phyloP scores from a whole-genome alignment of 1,140 invertebrate genomes.

The Phymastichus coffea region DNA sequence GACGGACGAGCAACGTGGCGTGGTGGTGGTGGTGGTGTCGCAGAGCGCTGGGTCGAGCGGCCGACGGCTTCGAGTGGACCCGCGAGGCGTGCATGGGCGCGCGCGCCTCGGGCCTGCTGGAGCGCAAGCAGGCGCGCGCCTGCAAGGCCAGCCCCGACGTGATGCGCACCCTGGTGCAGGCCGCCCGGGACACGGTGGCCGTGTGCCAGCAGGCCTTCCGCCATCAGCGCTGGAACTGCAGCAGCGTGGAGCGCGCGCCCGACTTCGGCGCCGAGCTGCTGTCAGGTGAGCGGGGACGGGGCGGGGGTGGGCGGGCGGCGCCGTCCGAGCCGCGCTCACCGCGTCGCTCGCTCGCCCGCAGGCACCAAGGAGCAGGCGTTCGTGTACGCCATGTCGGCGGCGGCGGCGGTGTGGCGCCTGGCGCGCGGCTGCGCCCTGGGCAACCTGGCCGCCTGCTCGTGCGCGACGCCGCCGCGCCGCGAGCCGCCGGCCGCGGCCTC shows the following conservation, averaged over 20 bases:
- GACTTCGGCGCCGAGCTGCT: slow-evolving; percentile 72
- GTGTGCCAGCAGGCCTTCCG: slow-evolving; percentile 74
- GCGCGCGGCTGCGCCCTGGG: slow-evolving; percentile 71
- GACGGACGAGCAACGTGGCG: too few relatives aligned
- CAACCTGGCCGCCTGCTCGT: slow-evolving; percentile 63
- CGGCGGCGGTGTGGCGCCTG: slow-evolving; percentile 70
- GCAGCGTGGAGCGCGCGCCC: slow-evolving; percentile 71
- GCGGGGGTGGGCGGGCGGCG: neutral
- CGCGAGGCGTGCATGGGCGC: slow-evolving; percentile 56
- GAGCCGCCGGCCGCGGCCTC: slow-evolving; percentile 51
- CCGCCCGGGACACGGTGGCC: slow-evolving; percentile 66
- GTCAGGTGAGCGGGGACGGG: slow-evolving; percentile 63
- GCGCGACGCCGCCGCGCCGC: slow-evolving; percentile 61
- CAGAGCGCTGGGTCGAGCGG: slow-evolving; percentile 47
- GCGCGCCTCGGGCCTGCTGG: slow-evolving; percentile 59
- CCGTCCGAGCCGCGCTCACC: neutral
- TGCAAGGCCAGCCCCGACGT: slow-evolving; percentile 67
- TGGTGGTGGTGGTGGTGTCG: too few relatives aligned
- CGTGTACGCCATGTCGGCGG: slow-evolving; percentile 73
- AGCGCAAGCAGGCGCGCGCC: slow-evolving; percentile 63
- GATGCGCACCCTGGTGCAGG: slow-evolving; percentile 74
- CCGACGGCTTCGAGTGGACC: slow-evolving; percentile 47
- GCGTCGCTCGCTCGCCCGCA: slow-evolving; percentile 37
- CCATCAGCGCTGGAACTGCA: slow-evolving; percentile 83
- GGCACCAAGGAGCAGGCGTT: slow-evolving; percentile 77